Percentiles rank a stretch among this genome's conserved stretches.
Conservation (phyloP, 1,140 invertebrate species). For the Papilio polytes region DNA sequence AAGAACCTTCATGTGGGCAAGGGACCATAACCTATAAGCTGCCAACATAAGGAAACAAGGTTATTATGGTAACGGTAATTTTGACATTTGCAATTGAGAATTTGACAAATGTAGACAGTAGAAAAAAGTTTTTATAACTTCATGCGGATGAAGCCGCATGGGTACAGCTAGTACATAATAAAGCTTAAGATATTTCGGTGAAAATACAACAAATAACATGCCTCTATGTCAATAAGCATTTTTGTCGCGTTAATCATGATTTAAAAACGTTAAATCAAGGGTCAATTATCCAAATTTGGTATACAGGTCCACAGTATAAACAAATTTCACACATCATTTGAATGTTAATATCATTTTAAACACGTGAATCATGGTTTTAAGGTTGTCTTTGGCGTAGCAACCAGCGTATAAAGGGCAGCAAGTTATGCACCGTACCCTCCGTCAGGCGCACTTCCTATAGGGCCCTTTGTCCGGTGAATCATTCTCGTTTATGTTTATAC, state of each 20-base stretch:
- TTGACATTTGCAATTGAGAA: no score
- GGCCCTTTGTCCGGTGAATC: constrained; percentile 29
- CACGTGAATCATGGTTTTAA: neutral
- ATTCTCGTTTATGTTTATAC: constrained; percentile 18
- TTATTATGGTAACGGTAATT: no score
- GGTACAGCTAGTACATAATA: neutral
- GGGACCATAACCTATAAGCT: no score
- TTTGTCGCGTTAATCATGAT: neutral
- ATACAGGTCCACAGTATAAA: neutral
- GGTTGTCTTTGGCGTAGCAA: neutral
- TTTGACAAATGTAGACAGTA: no score
- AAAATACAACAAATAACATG: no score
- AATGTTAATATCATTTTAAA: neutral
- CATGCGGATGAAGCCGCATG: no score
- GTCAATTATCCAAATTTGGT: neutral
- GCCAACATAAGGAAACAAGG: no score
- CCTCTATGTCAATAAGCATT: neutral
- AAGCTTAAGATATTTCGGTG: no score
- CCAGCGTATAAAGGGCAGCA: constrained; percentile 10
- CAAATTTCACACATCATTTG: constrained; percentile 15
- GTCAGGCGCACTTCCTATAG: constrained; percentile 20
- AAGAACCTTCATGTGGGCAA: no score
- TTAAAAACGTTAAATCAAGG: neutral
- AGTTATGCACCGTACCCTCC: constrained; percentile 18
- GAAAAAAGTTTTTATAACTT: no score